phyloP scores from a whole-genome alignment of 2,113 vertebrate genomes.

The Perccottus glenii region DNA sequence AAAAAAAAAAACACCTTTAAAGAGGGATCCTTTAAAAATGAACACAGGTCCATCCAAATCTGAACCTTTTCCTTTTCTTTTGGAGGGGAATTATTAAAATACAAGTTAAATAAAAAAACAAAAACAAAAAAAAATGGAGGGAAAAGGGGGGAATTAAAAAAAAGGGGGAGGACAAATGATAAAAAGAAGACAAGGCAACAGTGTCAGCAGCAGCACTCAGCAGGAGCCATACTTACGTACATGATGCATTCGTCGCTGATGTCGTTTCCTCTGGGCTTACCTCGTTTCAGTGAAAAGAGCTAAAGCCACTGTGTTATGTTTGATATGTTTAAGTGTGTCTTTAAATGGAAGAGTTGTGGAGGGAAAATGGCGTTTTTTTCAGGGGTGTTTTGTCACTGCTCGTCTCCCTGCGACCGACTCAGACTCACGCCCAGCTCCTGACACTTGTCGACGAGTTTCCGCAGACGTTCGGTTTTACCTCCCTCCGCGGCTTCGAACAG shows the following conservation, averaged over 20 bases:
- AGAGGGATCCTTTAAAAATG: conserved; percentile 76
- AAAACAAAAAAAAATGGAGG: conserved; percentile 36
- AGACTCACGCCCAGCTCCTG: conserved; percentile 96
- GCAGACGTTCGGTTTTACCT: conserved; percentile 92
- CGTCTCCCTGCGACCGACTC: conserved; percentile 87
- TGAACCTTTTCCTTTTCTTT: conserved; percentile 53
- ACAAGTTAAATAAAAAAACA: conserved; percentile 68
- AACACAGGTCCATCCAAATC: conserved; percentile 81
- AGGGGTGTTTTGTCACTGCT: conserved; percentile 77
- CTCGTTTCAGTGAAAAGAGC: conserved; percentile 24
- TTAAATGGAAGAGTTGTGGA: neutral
- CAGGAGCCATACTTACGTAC: conserved; percentile 98
- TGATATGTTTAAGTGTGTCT: neutral
- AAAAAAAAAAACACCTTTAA: conserved; percentile 29
- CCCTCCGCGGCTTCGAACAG: conserved; percentile 95
- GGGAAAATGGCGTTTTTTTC: conserved; percentile 47
- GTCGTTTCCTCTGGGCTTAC: conserved; percentile 55
- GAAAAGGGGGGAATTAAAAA: conserved; percentile 63
- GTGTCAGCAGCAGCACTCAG: conserved; percentile 82
- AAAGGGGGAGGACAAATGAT: conserved; percentile 77
- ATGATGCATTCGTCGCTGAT: conserved; percentile 82
- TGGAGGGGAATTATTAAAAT: neutral
- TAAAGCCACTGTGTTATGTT: conserved; percentile 3
- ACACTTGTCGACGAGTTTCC: conserved; percentile 91
- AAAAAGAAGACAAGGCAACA: conserved; percentile 71